Conservation (phyloP, 2,888 invertebrate species). For the Stratiomys singularior region DNA sequence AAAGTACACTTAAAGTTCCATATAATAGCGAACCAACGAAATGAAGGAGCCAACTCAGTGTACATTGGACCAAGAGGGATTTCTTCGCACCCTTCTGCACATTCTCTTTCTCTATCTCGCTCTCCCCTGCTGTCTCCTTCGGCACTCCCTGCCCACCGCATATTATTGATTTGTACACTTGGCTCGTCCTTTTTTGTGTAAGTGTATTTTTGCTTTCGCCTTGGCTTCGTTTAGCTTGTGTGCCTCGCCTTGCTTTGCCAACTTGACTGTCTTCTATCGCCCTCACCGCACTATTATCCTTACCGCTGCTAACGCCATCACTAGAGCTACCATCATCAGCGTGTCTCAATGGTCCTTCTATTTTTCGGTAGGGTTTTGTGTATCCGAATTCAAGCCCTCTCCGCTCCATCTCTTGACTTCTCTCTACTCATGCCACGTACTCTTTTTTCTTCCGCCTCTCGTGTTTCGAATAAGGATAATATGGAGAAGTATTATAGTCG, state of each 20-base stretch:
- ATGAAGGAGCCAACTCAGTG: slow-evolving; percentile 27
- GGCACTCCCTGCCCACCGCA: neutral
- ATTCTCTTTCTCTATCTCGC: neutral
- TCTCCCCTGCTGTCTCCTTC: neutral
- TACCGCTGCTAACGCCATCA: too few relatives aligned
- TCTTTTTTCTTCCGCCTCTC: neutral
- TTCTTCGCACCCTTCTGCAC: neutral
- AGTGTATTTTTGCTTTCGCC: slow-evolving; percentile 16
- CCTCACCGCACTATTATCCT: neutral
- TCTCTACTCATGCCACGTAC: neutral
- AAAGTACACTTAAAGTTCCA: slow-evolving; percentile 7
- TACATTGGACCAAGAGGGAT: neutral
- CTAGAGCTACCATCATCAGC: neutral
- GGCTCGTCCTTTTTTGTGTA: neutral
- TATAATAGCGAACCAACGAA: slow-evolving; percentile 32
- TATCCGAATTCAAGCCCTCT: neutral
- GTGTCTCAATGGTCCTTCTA: slow-evolving; percentile 6
- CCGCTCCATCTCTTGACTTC: neutral
- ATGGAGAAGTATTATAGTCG: neutral
- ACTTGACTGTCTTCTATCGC: slow-evolving; percentile 2
- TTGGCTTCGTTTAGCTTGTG: slow-evolving; percentile 25
- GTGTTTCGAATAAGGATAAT: neutral
- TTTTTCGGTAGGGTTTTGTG: slow-evolving; percentile 35
- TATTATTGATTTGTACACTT: slow-evolving; percentile 50
- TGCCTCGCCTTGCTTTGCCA: neutral